Conservation (phyloP, 2,888 invertebrate genomes). For the Zelleria hepariella region DNA sequence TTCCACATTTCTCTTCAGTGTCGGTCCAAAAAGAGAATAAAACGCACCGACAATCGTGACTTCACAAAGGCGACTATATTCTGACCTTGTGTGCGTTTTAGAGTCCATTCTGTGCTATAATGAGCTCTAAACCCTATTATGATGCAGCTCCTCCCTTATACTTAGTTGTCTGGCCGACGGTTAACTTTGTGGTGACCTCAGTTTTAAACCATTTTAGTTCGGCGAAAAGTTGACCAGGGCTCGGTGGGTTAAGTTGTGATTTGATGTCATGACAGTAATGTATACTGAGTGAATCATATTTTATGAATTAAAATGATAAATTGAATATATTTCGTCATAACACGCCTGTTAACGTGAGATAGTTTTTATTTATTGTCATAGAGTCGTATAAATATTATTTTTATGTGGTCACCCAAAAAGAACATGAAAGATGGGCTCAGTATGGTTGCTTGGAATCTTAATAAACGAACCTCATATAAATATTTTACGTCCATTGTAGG, state of each 20-base stretch:
- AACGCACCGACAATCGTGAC: neutral
- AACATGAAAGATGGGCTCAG: neutral
- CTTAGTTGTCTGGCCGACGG: slow-evolving; percentile 2
- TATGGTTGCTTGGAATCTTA: no score
- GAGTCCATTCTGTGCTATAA: neutral
- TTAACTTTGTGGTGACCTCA: neutral
- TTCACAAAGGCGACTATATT: neutral
- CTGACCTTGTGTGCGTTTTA: neutral
- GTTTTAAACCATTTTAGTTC: neutral
- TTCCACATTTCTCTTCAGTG: neutral
- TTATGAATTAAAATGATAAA: neutral
- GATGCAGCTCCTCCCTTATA: slow-evolving; percentile 16
- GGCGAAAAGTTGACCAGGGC: neutral
- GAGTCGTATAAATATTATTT: neutral
- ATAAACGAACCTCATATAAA: no score
- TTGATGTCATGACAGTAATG: slow-evolving; percentile 22
- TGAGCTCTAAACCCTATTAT: neutral
- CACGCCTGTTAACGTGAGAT: neutral
- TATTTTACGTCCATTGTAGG: no score
- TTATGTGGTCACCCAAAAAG: neutral
- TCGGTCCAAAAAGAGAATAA: neutral
- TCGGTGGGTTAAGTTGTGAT: slow-evolving; percentile 7
- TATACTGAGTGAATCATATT: neutral
- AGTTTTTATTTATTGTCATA: neutral
- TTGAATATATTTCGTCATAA: neutral